Evolutionary conservation across 2,797 vertebrate genomes (phyloP).

Genomic region (Xiphorhynchus erythropygius): DNA sequence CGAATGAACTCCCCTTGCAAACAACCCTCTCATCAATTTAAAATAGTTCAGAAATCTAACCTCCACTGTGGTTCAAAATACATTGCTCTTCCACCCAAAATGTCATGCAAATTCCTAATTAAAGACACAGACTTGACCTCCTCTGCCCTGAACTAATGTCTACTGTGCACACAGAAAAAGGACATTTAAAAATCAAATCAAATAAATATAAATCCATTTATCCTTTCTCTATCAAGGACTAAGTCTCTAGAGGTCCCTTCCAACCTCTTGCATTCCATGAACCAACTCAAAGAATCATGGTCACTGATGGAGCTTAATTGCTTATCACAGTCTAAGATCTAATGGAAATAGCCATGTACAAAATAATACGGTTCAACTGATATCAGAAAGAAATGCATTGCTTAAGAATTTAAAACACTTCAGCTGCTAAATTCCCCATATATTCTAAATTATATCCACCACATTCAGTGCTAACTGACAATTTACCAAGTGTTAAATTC

Average conservation of each 20-base stretch:
- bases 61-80: neutral
- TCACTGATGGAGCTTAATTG: neutral
- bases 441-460: neutral
- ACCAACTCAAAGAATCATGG: neutral
- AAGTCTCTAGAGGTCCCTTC: neutral
- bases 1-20: neutral
- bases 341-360: constrained; percentile 29
- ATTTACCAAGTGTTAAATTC: constrained; percentile 46
- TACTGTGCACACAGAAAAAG: neutral
- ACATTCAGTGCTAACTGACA: constrained; percentile 22
- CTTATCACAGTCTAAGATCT: neutral
- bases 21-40: neutral
- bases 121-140: neutral
- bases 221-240: neutral
- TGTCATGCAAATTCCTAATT: neutral
- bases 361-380: constrained; percentile 19
- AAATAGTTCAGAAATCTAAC: neutral
- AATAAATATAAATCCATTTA: neutral
- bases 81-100: neutral
- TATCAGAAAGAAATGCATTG: neutral
- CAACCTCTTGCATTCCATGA: neutral
- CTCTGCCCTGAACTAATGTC: neutral
- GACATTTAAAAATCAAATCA: neutral
- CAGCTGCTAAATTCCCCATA: neutral
- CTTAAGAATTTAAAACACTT: constrained; percentile 28